A percentile compares a stretch with the other conserved stretches of the same genome.
These are phyloP conservation scores for Drosophila sp. DNA, from an alignment of 1,140 invertebrate genomes.

Conservation along the genomic window DNA sequence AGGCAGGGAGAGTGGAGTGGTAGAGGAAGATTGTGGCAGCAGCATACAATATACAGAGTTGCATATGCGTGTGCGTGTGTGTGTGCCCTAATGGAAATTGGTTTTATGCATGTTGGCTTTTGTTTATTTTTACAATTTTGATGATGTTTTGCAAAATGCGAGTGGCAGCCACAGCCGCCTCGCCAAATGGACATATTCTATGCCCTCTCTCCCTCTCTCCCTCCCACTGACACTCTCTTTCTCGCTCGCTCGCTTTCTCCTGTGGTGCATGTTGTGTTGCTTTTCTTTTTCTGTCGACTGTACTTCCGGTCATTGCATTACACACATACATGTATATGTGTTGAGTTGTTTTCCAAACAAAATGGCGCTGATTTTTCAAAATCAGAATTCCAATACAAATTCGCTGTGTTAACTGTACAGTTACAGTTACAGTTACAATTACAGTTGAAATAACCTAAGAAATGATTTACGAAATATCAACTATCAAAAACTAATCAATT, in stretches of 20 bases:
- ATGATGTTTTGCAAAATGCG: constrained; percentile 82
- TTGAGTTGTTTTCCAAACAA: constrained; percentile 28
- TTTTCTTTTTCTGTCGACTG: constrained; percentile 44
- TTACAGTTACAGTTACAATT: too few species aligned
- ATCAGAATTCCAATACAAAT: background rate
- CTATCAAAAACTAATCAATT: too few species aligned
- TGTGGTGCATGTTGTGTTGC: constrained; percentile 31
- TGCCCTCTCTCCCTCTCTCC: background rate
- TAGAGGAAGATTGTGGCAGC: background rate
- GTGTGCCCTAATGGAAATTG: constrained; percentile 78
- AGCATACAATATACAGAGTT: constrained; percentile 41
- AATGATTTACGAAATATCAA: too few species aligned
- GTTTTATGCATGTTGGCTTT: constrained; percentile 83
- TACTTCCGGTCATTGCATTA: constrained; percentile 54
- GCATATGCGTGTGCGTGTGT: constrained; percentile 61
- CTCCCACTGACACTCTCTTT: background rate
- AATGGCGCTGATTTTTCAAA: constrained; percentile 26
- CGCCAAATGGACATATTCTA: constrained; percentile 48
- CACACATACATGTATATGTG: constrained; percentile 7
- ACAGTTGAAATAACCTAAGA: too few species aligned
- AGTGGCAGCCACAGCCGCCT: constrained; percentile 62
- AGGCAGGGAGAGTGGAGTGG: constrained; percentile 15
- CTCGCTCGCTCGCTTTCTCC: background rate
- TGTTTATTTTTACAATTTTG: constrained; percentile 84
- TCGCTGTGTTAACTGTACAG: too few species aligned